phyloP scores from a whole-genome alignment of 2,888 invertebrate species.

The Gastracanthus pulcherrimus region DNA sequence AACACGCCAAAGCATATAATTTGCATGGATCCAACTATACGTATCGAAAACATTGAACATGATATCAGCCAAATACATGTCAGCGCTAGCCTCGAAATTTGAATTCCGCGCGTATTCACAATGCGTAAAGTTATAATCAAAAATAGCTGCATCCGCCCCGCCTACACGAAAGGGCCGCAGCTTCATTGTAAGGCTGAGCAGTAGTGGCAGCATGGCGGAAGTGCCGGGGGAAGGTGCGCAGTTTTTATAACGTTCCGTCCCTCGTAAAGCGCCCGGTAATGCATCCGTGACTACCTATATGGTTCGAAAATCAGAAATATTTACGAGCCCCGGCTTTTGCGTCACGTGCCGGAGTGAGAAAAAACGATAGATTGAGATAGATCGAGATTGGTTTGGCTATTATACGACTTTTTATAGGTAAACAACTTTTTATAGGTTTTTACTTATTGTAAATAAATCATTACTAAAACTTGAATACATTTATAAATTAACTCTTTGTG shows the following conservation, averaged over 20 bases:
- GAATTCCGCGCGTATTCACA: background rate
- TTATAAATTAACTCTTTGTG: too few species aligned
- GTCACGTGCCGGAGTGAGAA: background rate
- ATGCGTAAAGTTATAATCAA: background rate
- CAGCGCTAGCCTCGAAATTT: too few species aligned
- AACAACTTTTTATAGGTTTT: too few species aligned
- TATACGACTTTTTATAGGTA: too few species aligned
- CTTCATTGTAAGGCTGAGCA: background rate
- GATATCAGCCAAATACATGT: background rate
- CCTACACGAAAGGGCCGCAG: background rate
- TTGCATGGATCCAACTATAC: background rate
- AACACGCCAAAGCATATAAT: background rate
- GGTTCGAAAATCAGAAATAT: slow-evolving; percentile 28
- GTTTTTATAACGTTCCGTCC: slow-evolving; percentile 12
- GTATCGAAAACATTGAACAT: background rate
- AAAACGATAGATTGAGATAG: background rate
- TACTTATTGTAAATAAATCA: too few species aligned
- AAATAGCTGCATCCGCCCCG: background rate
- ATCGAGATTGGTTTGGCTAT: too few species aligned
- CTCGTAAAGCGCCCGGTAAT: slow-evolving; percentile 35
- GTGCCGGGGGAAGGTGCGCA: background rate
- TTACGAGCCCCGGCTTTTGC: background rate
- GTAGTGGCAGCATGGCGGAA: background rate
- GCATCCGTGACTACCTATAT: background rate
- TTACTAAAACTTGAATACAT: too few species aligned